phyloP scores from a whole-genome alignment of 2,113 vertebrate species.

The Silurus meridionalis region DNA sequence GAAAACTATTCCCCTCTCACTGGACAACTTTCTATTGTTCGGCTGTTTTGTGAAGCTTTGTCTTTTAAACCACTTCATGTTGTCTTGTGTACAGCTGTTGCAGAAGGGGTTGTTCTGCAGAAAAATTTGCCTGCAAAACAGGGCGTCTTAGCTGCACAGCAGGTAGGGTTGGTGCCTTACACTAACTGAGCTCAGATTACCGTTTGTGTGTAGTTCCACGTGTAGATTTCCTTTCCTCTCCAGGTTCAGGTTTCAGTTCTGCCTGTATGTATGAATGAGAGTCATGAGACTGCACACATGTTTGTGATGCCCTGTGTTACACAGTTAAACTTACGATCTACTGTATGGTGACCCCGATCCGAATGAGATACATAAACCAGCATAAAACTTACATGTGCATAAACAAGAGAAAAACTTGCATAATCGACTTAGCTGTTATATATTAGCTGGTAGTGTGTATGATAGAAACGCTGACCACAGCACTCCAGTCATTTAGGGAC shows the following conservation, averaged over 20 bases:
- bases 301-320: background rate
- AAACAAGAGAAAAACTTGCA: background rate
- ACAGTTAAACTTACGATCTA: background rate
- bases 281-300: background rate
- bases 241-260: background rate
- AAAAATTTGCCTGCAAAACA: background rate
- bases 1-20: background rate
- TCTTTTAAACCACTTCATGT: background rate
- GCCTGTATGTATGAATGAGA: background rate
- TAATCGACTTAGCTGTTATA: background rate
- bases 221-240: background rate
- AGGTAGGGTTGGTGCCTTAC: background rate
- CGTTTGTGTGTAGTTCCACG: background rate
- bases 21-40: background rate
- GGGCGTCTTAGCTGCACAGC: background rate
- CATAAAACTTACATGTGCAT: background rate
- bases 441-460: background rate
- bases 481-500: slow-evolving; percentile 36
- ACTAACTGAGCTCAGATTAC: background rate
- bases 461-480: background rate
- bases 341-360: background rate
- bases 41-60: background rate
- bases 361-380: background rate
- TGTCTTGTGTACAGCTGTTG: background rate
- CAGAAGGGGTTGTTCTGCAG: background rate